Evolutionary conservation across 2,113 vertebrate genomes (phyloP).

Genomic region (Rhipidura dahli): DNA sequence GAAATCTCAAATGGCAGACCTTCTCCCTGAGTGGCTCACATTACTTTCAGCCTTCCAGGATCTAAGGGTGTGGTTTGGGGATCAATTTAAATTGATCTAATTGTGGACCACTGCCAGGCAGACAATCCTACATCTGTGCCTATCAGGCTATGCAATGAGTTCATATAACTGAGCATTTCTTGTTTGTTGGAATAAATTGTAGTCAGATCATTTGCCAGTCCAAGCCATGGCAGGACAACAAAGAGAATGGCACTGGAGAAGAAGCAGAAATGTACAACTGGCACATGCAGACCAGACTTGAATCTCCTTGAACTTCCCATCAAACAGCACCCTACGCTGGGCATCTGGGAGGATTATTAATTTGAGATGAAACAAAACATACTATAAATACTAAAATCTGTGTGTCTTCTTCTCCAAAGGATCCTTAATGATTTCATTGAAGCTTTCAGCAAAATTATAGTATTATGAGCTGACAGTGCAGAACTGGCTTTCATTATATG

Average conservation of each 20-base stretch:
- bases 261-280: background rate
- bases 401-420: background rate
- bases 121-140: background rate
- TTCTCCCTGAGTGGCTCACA: background rate
- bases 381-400: conserved; percentile 18
- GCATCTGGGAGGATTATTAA: conserved; percentile 18
- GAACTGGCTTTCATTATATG: background rate
- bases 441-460: background rate
- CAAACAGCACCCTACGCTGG: background rate
- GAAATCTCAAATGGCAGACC: background rate
- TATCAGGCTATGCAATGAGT: background rate
- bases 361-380: background rate
- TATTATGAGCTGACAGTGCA: background rate
- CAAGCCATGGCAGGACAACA: background rate
- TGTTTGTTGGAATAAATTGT: background rate
- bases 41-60: background rate
- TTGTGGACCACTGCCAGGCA: background rate
- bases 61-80: conserved; percentile 20
- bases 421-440: background rate
- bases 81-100: conserved; percentile 32
- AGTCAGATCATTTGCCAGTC: background rate
- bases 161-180: background rate
- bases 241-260: background rate
- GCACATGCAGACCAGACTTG: background rate
- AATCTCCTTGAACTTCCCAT: background rate